phyloP scores from a whole-genome alignment of 92 coral and sea anemone genomes.

The Heliopora coerulea region DNA sequence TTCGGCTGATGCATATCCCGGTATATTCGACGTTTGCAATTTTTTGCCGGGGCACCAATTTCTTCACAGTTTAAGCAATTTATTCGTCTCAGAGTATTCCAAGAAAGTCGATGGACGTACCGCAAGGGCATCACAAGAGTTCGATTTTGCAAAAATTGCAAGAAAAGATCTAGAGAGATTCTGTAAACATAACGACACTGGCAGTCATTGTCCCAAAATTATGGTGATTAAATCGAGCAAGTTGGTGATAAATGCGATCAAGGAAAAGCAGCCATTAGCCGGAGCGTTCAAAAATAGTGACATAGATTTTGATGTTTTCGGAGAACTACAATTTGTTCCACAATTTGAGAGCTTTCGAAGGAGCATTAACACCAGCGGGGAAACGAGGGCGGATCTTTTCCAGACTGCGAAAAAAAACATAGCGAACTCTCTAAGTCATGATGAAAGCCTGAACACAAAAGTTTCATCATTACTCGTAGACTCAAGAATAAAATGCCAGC shows the following conservation, averaged over 20 bases:
- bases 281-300: no score
- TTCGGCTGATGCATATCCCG: neutral
- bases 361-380: no score
- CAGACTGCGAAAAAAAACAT: no score
- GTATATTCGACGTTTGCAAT: neutral
- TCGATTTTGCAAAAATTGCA: neutral
- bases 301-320: no score
- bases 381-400: no score
- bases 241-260: neutral
- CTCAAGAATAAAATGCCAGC: no score
- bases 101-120: no score
- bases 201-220: constrained; percentile 7
- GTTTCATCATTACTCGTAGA: no score
- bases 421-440: no score
- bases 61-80: neutral
- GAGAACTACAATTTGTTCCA: constrained; percentile 3
- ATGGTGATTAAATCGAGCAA: neutral
- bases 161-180: neutral
- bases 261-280: neutral
- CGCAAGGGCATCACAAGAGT: no score
- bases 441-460: no score
- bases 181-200: neutral
- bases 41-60: constrained; percentile 13
- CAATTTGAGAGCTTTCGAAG: neutral
- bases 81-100: neutral